Percentiles rank a stretch among this genome's conserved stretches.
phyloP scores from a whole-genome alignment of 2,113 vertebrate genomes.

The Condylura cristata region DNA sequence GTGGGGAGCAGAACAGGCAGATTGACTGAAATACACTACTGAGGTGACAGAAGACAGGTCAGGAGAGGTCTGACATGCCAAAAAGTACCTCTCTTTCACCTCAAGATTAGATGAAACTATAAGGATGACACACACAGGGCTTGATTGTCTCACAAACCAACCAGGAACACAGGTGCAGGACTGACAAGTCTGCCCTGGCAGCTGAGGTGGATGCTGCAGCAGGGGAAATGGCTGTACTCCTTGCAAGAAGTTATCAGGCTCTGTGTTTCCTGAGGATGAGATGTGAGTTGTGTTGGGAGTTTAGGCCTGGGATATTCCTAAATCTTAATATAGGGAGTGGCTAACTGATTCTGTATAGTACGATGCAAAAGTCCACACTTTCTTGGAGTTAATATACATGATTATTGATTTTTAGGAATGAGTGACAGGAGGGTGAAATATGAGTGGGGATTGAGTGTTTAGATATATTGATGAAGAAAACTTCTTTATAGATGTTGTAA shows the following conservation, averaged over 20 bases:
- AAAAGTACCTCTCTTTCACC: not conserved
- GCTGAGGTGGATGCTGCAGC: accelerated
- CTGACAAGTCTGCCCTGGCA: not conserved
- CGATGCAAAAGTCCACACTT: not conserved
- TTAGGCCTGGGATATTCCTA: not conserved
- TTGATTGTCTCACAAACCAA: not conserved
- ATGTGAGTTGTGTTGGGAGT: not conserved
- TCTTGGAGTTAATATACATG: not conserved
- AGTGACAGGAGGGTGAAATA: not conserved
- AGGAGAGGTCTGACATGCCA: no score
- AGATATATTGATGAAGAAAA: no score
- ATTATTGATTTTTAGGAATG: not conserved
- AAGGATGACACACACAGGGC: not conserved
- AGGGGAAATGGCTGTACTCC: accelerated
- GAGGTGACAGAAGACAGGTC: no score
- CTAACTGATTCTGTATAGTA: not conserved
- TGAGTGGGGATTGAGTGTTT: not conserved
- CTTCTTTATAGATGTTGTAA: not conserved
- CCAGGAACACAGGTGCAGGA: no score
- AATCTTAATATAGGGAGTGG: not conserved
- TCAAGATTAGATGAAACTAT: not conserved
- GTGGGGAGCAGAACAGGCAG: no score
- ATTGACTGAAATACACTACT: no score
- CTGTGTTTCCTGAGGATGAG: not conserved
- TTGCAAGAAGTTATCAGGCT: accelerated